These are phyloP conservation scores for Xyrauchen texanus DNA, from an alignment of 2,113 vertebrate species.

Conservation along the genomic window DNA sequence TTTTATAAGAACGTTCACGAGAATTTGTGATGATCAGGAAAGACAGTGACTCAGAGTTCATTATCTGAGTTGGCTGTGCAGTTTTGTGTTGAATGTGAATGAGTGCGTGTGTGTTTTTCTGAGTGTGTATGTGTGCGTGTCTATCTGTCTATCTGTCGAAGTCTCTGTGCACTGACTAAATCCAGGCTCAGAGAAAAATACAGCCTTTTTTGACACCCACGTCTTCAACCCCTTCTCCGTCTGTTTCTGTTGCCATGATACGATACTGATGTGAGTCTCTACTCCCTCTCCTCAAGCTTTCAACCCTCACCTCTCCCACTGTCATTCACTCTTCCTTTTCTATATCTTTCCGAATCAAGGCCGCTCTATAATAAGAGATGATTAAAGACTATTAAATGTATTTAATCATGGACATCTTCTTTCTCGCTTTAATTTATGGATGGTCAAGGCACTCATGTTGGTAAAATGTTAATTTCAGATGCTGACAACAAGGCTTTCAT, in stretches of 20 bases:
- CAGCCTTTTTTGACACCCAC: slow-evolving; percentile 38
- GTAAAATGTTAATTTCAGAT: neutral
- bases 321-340: slow-evolving; percentile 13
- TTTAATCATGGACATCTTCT: slow-evolving; percentile 8
- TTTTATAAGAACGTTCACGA: slow-evolving; percentile 7
- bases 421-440: neutral
- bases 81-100: slow-evolving; percentile 17
- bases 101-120: neutral
- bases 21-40: slow-evolving; percentile 19
- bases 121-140: neutral
- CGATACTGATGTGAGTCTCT: slow-evolving; percentile 26
- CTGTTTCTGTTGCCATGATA: slow-evolving; percentile 54
- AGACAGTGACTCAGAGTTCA: slow-evolving; percentile 33
- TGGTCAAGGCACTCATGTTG: neutral
- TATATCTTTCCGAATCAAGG: slow-evolving; percentile 12
- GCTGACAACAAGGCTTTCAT: neutral
- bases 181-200: slow-evolving; percentile 11
- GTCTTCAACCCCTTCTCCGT: slow-evolving; percentile 35
- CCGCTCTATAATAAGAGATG: slow-evolving; percentile 5
- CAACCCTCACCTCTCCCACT: slow-evolving; percentile 21
- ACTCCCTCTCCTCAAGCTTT: slow-evolving; percentile 39
- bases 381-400: slow-evolving; percentile 33
- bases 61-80: neutral
- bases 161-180: slow-evolving; percentile 31
- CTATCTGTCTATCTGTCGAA: neutral